Evolutionary conservation across 2,888 invertebrate species (phyloP).

Genomic region (Homarus gammarus): DNA sequence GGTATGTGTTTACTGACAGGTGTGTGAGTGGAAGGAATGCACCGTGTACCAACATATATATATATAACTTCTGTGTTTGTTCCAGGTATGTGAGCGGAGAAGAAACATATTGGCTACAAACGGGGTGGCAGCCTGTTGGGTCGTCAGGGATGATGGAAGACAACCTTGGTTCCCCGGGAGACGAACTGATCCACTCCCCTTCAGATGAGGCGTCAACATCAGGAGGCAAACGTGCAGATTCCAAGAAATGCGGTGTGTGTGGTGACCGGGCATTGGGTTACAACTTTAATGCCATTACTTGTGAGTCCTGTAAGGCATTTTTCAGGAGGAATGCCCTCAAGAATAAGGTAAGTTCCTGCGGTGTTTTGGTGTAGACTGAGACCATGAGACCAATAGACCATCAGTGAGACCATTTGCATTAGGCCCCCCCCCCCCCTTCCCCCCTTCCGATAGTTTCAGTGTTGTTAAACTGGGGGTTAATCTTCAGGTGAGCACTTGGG

Average conservation of each 20-base stretch:
- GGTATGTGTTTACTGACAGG: no score
- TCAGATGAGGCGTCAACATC: slow-evolving; percentile 24
- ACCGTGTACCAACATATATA: no score
- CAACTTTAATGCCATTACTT: slow-evolving; percentile 97
- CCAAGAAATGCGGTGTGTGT: slow-evolving; percentile 93
- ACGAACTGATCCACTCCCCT: slow-evolving; percentile 5
- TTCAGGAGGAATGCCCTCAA: slow-evolving; percentile 95
- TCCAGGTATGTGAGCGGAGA: slow-evolving; percentile 45
- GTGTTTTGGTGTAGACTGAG: no score
- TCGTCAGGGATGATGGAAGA: slow-evolving; percentile 35
- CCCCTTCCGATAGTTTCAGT: no score
- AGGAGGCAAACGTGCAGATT: slow-evolving; percentile 7
- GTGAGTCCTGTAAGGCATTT: slow-evolving; percentile 98
- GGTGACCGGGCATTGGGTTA: slow-evolving; percentile 95
- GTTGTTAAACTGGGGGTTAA: no score
- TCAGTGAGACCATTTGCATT: no score
- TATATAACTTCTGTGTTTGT: not conserved
- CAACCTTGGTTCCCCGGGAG: slow-evolving; percentile 4
- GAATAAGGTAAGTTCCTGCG: slow-evolving; percentile 85
- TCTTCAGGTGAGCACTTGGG: no score
- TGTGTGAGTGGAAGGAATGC: no score
- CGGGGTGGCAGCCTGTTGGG: slow-evolving; percentile 27
- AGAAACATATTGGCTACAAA: slow-evolving; percentile 18
- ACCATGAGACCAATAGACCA: no score
- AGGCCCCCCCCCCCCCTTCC: no score